Evolutionary conservation across 2,797 vertebrate genomes (phyloP), one percentile per base, ranked within the genome.

Genomic region (Picus viridis): DNA sequence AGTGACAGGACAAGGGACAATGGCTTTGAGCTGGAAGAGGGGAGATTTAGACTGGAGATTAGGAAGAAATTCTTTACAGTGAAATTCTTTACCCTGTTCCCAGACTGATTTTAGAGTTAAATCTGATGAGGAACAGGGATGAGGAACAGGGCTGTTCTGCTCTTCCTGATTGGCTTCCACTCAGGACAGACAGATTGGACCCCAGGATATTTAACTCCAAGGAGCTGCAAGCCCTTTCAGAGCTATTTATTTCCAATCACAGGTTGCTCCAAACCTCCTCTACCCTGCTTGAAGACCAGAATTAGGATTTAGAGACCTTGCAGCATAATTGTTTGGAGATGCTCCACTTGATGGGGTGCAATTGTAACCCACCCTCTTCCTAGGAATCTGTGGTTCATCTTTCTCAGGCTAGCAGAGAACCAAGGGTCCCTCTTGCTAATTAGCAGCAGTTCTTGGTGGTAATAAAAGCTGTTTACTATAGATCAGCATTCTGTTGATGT

Each of bases 401-500:
- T 89, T 91, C 90, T 95, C 81, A 87, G 72, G 58, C 74, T 86
- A 68, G 20, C 76, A 29, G 80, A 41, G 91, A 62, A 8, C 53
- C 10, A 61, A 83, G 88, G 86, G 93, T 83, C 93, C 76, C 30
- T 70, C 22, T 76, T 49, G 5, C 59, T 95, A 94, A 97, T 95
- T 85, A 96, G 22, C 83, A 93, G 80, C 81, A 59, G 2, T 88
- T 76, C 80, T 88, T 64, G 62, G 80, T 90, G 88, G 62, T 82
- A 88, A 95, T 87, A 65, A 78, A 7, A 59, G 64, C 30, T 95
- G 86, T 96, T 97, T 96, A 92, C 93, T 87, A 73, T 7, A 83
- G 87, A 89, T 94, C 86, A 90, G 88, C 91, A 16, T 88, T 90
- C 75, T 96, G 92, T 96, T 93, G 89, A 59, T 93, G 90, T 73